Evolutionary conservation across 2,113 vertebrate species (phyloP).

Genomic region (Corythornis vintsioides): DNA sequence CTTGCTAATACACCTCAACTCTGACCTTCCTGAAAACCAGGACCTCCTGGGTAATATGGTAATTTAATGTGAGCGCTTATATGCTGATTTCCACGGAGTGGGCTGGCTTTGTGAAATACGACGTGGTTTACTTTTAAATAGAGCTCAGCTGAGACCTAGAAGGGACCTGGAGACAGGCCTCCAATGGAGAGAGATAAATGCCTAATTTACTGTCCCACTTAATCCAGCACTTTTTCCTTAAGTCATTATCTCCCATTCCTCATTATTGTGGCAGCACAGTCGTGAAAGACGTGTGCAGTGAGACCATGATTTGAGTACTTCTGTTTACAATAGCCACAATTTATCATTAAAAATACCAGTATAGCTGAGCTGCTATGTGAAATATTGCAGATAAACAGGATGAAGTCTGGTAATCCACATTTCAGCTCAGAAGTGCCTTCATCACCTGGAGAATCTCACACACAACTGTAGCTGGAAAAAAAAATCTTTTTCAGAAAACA

Average conservation of each 20-base stretch:
- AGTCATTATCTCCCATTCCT: slow-evolving; percentile 70
- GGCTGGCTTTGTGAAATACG: slow-evolving; percentile 64
- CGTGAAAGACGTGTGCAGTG: slow-evolving; percentile 61
- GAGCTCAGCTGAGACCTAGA: slow-evolving; percentile 60
- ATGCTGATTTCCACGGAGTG: slow-evolving; percentile 54
- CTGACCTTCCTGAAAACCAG: slow-evolving; percentile 64
- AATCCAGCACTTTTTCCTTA: slow-evolving; percentile 68
- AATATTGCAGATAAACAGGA: slow-evolving; percentile 44
- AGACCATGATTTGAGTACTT: slow-evolving; percentile 67
- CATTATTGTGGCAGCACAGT: slow-evolving; percentile 62
- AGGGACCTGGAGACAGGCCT: slow-evolving; percentile 60
- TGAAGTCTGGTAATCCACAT: neutral
- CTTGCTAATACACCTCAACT: slow-evolving; percentile 62
- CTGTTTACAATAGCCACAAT: slow-evolving; percentile 70
- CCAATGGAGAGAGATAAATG: slow-evolving; percentile 73
- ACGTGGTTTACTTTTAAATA: slow-evolving; percentile 69
- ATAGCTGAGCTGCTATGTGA: neutral
- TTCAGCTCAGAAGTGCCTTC: neutral
- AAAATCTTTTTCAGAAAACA: neutral
- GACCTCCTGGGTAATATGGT: slow-evolving; percentile 65
- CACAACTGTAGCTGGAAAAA: neutral
- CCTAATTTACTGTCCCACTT: slow-evolving; percentile 75
- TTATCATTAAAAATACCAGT: slow-evolving; percentile 39
- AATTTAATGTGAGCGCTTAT: slow-evolving; percentile 62
- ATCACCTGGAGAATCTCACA: neutral